phyloP scores from a whole-genome alignment of 1,140 invertebrate genomes.

The Heliconius nattereri region DNA sequence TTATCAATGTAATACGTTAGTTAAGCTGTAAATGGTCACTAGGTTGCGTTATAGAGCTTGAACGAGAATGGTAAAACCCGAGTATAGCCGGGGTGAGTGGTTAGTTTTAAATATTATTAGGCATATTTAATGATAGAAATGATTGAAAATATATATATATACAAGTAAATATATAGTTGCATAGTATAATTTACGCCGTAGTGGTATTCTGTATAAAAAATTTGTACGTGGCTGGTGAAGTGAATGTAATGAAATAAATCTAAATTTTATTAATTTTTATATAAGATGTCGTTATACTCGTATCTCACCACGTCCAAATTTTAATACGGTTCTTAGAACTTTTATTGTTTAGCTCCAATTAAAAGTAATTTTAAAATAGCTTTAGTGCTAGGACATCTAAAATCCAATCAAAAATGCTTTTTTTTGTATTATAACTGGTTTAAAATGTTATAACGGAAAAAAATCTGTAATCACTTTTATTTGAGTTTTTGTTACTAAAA shows the following conservation, averaged over 20 bases:
- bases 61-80: background rate
- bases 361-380: background rate
- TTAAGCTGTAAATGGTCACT: background rate
- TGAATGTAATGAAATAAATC: background rate
- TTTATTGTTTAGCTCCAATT: background rate
- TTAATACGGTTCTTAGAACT: background rate
- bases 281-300: background rate
- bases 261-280: background rate
- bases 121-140: background rate
- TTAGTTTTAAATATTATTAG: background rate
- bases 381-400: background rate
- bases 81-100: background rate
- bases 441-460: too few relatives aligned
- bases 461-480: too few relatives aligned
- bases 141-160: background rate
- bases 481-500: too few relatives aligned
- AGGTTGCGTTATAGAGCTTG: background rate
- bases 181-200: background rate
- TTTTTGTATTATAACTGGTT: too few relatives aligned
- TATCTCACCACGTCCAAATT: background rate
- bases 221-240: background rate
- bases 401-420: background rate
- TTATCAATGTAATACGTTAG: background rate
- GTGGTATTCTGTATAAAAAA: background rate
- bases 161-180: background rate